A percentile compares a stretch with the other conserved stretches of the same genome.
phyloP scores from a whole-genome alignment of 2,797 vertebrate genomes.

The Sebastes matsubarae region DNA sequence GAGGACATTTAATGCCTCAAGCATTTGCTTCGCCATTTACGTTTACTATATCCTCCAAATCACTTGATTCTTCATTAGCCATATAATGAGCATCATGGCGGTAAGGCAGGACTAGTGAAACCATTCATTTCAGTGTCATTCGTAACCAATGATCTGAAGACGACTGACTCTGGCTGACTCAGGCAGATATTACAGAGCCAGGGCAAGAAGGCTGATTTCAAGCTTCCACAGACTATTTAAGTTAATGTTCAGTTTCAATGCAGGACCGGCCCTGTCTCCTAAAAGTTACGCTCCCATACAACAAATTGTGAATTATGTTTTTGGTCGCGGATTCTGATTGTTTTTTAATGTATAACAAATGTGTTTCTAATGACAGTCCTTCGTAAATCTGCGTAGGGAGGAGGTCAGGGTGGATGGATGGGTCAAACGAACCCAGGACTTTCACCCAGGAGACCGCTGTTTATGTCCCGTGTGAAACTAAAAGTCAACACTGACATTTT shows the following conservation, averaged over 20 bases:
- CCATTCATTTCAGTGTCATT: not conserved
- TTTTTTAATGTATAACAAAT: not conserved
- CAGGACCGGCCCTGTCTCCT: too few relatives aligned
- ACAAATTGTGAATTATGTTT: not conserved
- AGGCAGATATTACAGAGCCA: not conserved
- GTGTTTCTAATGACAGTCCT: not conserved
- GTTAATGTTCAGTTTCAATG: not conserved
- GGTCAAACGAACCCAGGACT: not conserved
- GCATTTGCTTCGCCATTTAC: not conserved
- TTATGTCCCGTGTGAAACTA: not conserved
- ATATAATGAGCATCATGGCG: not conserved
- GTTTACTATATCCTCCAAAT: not conserved
- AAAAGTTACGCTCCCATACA: too few relatives aligned
- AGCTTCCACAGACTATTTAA: constrained; percentile 34
- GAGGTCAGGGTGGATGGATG: not conserved
- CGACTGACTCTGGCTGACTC: not conserved
- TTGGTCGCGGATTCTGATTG: not conserved
- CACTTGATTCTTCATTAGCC: not conserved
- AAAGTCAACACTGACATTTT: not conserved
- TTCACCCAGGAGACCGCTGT: not conserved
- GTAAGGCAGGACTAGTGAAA: not conserved
- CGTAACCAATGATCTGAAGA: not conserved
- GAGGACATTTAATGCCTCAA: not conserved
- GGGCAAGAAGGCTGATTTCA: constrained; percentile 16
- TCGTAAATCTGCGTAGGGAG: fast-evolving